Percentiles rank a stretch among this genome's conserved stretches.
Evolutionary conservation across 2,888 invertebrate genomes (phyloP).

Genomic region (Hoplodrina ambigua): DNA sequence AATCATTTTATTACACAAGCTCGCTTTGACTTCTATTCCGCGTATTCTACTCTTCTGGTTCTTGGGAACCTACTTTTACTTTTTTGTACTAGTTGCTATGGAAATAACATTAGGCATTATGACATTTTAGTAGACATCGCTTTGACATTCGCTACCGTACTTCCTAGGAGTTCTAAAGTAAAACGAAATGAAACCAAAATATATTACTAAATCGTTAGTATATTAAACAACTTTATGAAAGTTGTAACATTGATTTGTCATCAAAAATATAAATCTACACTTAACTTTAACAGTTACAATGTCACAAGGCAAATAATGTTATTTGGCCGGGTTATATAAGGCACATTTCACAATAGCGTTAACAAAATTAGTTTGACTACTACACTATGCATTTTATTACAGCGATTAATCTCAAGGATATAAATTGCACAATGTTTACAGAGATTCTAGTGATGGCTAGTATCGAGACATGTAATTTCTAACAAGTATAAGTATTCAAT

Average conservation of each 20-base stretch:
- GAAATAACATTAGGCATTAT: too few relatives aligned
- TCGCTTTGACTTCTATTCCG: too few relatives aligned
- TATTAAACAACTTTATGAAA: slow-evolving; percentile 83
- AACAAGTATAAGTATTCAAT: slow-evolving; percentile 2
- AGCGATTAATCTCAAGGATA: slow-evolving; percentile 51
- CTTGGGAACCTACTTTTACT: too few relatives aligned
- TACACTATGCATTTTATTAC: slow-evolving; percentile 32
- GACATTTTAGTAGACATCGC: neutral
- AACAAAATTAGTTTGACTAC: slow-evolving; percentile 43
- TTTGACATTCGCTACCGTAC: neutral
- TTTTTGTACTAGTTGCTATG: too few relatives aligned
- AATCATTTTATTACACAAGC: too few relatives aligned
- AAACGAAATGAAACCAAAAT: slow-evolving; percentile 53
- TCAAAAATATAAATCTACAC: slow-evolving; percentile 74
- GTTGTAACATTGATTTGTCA: slow-evolving; percentile 76
- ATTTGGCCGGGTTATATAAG: slow-evolving; percentile 70
- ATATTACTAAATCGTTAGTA: slow-evolving; percentile 77
- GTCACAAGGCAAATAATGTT: slow-evolving; percentile 64
- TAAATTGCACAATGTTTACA: slow-evolving; percentile 52
- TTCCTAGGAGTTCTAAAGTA: neutral
- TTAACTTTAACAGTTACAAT: slow-evolving; percentile 57
- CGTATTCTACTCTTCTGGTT: too few relatives aligned
- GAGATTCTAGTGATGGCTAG: slow-evolving; percentile 56
- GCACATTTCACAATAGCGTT: slow-evolving; percentile 67
- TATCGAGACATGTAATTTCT: slow-evolving; percentile 15